A percentile compares a stretch with the other conserved stretches of the same genome.
Evolutionary conservation across 1,140 invertebrate genomes (phyloP).

Genomic region (Eulimnadia texana): DNA sequence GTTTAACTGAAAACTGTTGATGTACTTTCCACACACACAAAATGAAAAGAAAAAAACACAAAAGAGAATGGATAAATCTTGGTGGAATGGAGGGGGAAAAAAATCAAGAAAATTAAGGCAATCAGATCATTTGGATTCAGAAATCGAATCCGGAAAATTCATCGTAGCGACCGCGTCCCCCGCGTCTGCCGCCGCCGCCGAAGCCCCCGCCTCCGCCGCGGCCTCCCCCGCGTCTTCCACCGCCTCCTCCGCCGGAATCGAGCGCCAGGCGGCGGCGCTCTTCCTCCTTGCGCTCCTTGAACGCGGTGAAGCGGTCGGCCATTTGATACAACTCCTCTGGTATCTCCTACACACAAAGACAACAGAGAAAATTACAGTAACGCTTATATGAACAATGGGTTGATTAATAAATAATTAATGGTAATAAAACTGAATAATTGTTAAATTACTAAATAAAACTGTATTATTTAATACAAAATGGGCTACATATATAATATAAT

Average conservation of each 20-base stretch:
- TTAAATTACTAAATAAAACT: no score
- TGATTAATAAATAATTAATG: not conserved
- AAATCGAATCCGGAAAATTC: no score
- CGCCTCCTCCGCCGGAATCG: slow-evolving; percentile 22
- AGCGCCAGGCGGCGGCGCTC: slow-evolving; percentile 27
- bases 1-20: no score
- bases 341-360: slow-evolving; percentile 34
- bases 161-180: not conserved
- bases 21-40: no score
- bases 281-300: slow-evolving; percentile 39
- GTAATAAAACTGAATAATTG: not conserved
- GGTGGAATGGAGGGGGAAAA: no score
- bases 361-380: not conserved
- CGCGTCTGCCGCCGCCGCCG: slow-evolving; percentile 23
- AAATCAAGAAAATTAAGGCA: no score
- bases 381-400: not conserved
- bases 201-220: slow-evolving; percentile 23
- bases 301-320: slow-evolving; percentile 45
- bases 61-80: no score
- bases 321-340: slow-evolving; percentile 55
- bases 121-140: no score
- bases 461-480: no score
- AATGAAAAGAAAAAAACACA: no score
- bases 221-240: slow-evolving; percentile 27
- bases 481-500: no score